These are phyloP conservation scores for Bombus waltoni DNA, from an alignment of 1,140 invertebrate genomes.

Conservation along the genomic window DNA sequence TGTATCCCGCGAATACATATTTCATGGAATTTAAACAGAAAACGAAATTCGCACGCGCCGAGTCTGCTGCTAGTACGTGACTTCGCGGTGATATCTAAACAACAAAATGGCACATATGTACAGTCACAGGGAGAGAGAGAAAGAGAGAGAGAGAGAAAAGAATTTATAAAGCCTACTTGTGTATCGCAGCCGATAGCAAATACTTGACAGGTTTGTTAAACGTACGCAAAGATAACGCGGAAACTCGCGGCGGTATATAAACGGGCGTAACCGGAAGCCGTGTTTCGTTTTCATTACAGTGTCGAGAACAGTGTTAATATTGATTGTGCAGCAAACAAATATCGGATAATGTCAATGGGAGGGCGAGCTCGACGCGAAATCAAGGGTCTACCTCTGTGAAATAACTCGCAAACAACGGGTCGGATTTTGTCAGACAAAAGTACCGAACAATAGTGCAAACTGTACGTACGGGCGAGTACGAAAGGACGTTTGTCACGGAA, in stretches of 20 bases:
- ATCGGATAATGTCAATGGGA: constrained; percentile 39
- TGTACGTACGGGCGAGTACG: too few relatives aligned
- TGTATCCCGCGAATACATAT: neutral
- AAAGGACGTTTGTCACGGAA: neutral
- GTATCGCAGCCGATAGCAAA: neutral
- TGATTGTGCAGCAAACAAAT: constrained; percentile 48
- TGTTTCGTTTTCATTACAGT: constrained; percentile 29
- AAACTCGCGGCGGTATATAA: neutral
- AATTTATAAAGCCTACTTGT: neutral
- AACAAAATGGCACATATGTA: neutral
- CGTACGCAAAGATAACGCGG: constrained; percentile 3
- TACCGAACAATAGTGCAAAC: neutral
- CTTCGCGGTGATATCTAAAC: neutral
- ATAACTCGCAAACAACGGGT: constrained; percentile 3
- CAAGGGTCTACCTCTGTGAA: neutral
- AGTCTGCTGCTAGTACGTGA: neutral
- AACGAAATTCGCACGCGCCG: neutral
- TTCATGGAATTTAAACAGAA: neutral
- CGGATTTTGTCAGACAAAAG: constrained; percentile 19
- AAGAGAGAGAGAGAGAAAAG: too few relatives aligned
- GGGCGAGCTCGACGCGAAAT: neutral
- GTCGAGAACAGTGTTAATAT: constrained; percentile 60
- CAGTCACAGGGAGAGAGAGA: too few relatives aligned
- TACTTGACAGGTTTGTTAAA: neutral
- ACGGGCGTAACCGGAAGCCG: constrained; percentile 10